Base-by-base conservation (phyloP, 2,888 invertebrate species). In the Lasioglossum leucozonium region DNA sequence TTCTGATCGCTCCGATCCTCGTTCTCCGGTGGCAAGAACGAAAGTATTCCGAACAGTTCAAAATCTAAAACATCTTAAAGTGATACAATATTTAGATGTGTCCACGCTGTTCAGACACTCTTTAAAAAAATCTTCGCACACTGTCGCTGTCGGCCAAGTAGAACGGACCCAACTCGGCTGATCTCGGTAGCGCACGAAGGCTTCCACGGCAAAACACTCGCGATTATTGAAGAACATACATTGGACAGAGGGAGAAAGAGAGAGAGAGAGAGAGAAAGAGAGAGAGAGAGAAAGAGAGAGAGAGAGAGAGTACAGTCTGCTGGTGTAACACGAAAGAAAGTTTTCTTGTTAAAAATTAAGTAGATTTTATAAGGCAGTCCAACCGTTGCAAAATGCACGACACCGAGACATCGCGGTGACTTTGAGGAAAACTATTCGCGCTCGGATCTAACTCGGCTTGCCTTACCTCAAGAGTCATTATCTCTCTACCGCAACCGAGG, bases 401-500 rank as follows among this genome's bases (percentile, higher is more conserved):
- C 40, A 72, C 65, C 72, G 76, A 62, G 85, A 76, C 81, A 81
- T 79, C 67, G 74, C 47, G 34, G 76, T 65, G 81, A 81, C 86
- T 79, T 72, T 71, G 81, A 73, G 79, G 77, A 82, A 73, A 81
- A 85, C 79, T 85, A 75, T 75, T 74, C 74, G 77, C 77, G 69
- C 79, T 79, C 72, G 82, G 77, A 79, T 72, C 86, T 82, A 85
- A 82, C 79, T 85, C 82, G 72, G 34, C 58, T 62, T 22, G 81
- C 26, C 78, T 65, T 74, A 72, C 74, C 82, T 74, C 85, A 75
- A 62, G 82, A 71, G 85, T 85, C 82, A 86, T 85, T 86, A 85
- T 86, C 85, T 85, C 79, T 79, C 47, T 26, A 65, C 82, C 85
- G 78, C 77, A 79, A 85, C 51, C 77, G 78, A 44, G 77, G 42